A percentile compares a stretch with the other conserved stretches of the same genome.
phyloP scores from a whole-genome alignment of 2,113 vertebrate genomes.

The Pachycephala philippinensis region DNA sequence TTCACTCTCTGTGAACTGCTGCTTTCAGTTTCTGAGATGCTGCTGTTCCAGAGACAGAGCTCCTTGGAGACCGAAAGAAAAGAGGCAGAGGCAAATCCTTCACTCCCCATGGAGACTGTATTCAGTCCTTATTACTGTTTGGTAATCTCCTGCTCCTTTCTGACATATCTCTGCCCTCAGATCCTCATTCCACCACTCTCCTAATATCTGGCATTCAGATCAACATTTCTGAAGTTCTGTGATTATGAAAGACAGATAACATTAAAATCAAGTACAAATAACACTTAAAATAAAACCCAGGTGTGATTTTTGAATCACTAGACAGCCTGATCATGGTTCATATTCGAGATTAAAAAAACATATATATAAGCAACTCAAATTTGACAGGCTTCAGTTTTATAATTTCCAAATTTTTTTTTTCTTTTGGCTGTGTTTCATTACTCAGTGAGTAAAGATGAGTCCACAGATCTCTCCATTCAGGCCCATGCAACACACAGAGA shows the following conservation, averaged over 20 bases:
- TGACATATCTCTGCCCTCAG: background rate
- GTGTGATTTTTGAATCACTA: background rate
- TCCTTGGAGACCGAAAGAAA: slow-evolving; percentile 58
- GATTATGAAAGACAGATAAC: background rate
- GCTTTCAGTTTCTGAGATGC: slow-evolving; percentile 45
- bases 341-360: background rate
- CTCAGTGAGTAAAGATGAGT: background rate
- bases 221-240: background rate
- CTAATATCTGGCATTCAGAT: background rate
- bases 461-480: background rate
- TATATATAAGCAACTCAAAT: background rate
- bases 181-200: background rate
- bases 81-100: slow-evolving; percentile 24
- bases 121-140: background rate
- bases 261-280: background rate
- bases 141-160: background rate
- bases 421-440: background rate
- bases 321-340: background rate
- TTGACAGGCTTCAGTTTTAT: background rate
- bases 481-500: background rate
- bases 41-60: slow-evolving; percentile 40
- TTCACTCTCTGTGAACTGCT: slow-evolving; percentile 33
- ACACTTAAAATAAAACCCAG: background rate
- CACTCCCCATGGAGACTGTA: slow-evolving; percentile 19
- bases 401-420: background rate